Evolutionary conservation across 2,888 invertebrate genomes (phyloP).

Genomic region (Chelonus formosanus): DNA sequence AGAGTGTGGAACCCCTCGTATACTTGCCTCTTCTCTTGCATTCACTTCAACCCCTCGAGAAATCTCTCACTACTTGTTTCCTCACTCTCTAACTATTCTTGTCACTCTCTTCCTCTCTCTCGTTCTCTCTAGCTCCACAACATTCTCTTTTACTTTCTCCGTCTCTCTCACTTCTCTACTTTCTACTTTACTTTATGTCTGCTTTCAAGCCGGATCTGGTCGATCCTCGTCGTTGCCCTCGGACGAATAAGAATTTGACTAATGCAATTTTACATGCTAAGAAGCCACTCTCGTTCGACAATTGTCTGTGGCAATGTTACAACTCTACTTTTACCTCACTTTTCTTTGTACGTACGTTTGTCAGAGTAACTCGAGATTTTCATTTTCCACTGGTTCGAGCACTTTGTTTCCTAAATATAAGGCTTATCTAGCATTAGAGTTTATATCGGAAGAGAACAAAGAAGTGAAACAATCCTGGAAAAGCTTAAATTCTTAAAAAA

Average conservation of each 20-base stretch:
- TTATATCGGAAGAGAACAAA: neutral
- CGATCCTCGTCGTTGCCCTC: constrained; percentile 18
- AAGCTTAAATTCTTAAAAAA: no score
- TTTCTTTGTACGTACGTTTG: neutral
- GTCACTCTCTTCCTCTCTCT: constrained; percentile 14
- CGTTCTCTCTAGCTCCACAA: constrained; percentile 13
- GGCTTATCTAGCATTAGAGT: constrained; percentile 38
- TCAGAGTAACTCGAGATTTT: constrained; percentile 17
- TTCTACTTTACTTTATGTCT: constrained; percentile 26
- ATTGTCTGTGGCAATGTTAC: constrained; percentile 45
- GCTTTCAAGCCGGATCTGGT: constrained; percentile 21
- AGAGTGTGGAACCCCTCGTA: constrained; percentile 10
- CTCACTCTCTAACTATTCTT: neutral
- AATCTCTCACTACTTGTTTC: constrained; percentile 11
- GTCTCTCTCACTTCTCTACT: constrained; percentile 35
- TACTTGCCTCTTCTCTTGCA: constrained; percentile 23
- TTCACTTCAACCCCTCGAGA: constrained; percentile 33
- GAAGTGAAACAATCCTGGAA: no score
- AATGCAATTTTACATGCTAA: constrained; percentile 60
- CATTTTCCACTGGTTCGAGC: constrained; percentile 5
- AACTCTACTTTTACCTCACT: constrained; percentile 7
- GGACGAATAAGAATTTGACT: constrained; percentile 56
- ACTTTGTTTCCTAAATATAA: constrained; percentile 11
- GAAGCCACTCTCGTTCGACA: constrained; percentile 51
- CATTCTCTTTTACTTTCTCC: neutral